phyloP scores from a whole-genome alignment of 2,888 invertebrate genomes.

The Lypha dubia region DNA sequence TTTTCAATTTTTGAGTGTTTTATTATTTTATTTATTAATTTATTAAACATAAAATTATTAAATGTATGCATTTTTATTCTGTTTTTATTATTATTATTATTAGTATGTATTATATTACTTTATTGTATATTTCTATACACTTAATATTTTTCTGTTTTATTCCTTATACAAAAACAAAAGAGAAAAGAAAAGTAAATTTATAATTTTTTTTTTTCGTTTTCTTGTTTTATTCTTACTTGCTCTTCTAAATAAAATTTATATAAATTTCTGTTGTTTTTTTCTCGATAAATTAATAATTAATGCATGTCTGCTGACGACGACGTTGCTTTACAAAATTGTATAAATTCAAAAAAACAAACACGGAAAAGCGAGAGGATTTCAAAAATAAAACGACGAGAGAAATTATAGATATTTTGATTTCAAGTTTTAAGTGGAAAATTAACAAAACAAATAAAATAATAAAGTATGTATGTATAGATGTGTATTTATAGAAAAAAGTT shows the following conservation, averaged over 20 bases:
- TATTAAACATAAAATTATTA: constrained; percentile 76
- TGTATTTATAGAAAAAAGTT: not conserved
- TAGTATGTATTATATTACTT: constrained; percentile 75
- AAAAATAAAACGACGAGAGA: constrained; percentile 5
- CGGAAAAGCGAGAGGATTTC: constrained; percentile 16
- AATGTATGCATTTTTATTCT: constrained; percentile 75
- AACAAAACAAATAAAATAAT: constrained; percentile 23
- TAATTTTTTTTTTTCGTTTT: constrained; percentile 23
- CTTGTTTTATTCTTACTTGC: constrained; percentile 19
- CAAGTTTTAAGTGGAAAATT: constrained; percentile 18
- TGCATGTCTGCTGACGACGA: constrained; percentile 13
- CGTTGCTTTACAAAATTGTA: constrained; percentile 2
- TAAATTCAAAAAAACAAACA: too few relatives aligned
- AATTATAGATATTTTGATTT: constrained; percentile 52
- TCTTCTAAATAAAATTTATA: constrained; percentile 39
- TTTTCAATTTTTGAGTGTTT: constrained; percentile 68
- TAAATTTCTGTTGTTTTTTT: constrained; percentile 16
- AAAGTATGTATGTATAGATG: too few relatives aligned
- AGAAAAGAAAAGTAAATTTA: constrained; percentile 68
- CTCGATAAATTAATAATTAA: constrained; percentile 26
- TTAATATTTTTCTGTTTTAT: constrained; percentile 72
- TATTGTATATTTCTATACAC: constrained; percentile 75
- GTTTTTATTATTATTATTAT: constrained; percentile 73
- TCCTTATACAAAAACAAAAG: constrained; percentile 69
- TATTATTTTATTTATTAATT: constrained; percentile 76